These are phyloP conservation scores for Melanotaenia trifasciata DNA, from an alignment of 2,797 vertebrate genomes.

Conservation along the genomic window DNA sequence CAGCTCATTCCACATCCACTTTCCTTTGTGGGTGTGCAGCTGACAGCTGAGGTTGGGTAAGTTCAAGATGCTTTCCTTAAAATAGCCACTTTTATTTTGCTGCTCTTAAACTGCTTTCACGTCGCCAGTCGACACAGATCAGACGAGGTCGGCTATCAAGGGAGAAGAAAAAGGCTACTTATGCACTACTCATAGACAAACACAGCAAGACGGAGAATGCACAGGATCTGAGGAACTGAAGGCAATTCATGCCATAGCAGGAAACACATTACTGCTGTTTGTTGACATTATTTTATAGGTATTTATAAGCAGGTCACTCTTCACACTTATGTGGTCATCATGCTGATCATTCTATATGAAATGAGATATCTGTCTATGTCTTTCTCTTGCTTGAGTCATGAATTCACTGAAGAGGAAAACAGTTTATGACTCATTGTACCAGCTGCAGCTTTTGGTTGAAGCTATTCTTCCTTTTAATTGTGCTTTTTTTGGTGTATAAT, in stretches of 20 bases:
- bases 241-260: neutral
- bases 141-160: constrained; percentile 38
- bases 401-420: neutral
- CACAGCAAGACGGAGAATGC: constrained; percentile 12
- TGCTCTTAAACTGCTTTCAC: constrained; percentile 55
- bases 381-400: neutral
- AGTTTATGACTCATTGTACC: neutral
- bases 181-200: constrained; percentile 23
- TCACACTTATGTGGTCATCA: neutral
- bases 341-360: neutral
- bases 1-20: constrained; percentile 51
- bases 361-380: neutral
- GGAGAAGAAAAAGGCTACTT: constrained; percentile 29
- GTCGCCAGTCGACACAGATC: constrained; percentile 48
- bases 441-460: neutral
- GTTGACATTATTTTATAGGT: constrained; percentile 7
- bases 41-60: constrained; percentile 61
- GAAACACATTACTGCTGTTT: neutral
- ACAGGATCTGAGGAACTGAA: constrained; percentile 23
- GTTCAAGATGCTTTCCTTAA: constrained; percentile 54
- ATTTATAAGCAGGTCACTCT: neutral
- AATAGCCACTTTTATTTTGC: constrained; percentile 63
- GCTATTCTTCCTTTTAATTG: neutral
- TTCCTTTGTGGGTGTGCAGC: constrained; percentile 40
- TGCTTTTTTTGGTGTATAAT: neutral